Evolutionary conservation across 1,140 invertebrate genomes (phyloP).

Genomic region (Monochamus saltuarius): DNA sequence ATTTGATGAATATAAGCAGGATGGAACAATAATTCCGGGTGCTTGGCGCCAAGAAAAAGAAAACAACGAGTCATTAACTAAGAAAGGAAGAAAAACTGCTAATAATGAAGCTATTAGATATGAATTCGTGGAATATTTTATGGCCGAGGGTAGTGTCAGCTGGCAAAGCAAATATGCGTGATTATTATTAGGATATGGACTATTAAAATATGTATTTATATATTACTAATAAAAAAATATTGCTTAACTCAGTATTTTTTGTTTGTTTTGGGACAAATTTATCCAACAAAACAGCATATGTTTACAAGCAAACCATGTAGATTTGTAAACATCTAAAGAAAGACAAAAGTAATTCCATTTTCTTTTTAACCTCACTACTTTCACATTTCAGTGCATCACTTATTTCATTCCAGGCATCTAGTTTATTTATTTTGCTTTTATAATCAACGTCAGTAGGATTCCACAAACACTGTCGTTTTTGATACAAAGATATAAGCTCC

Average conservation of each 20-base stretch:
- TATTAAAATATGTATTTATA: constrained; percentile 6
- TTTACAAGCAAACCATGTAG: neutral
- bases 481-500: too few relatives aligned
- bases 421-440: constrained; percentile 9
- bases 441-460: neutral
- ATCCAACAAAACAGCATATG: constrained; percentile 1
- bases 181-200: neutral
- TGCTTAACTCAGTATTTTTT: constrained; percentile 1
- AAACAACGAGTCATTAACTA: constrained; percentile 6
- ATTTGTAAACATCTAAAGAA: neutral
- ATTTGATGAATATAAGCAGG: neutral
- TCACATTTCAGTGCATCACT: constrained; percentile 5
- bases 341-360: constrained; percentile 8
- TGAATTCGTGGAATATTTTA: constrained; percentile 6
- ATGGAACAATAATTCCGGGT: too few relatives aligned
- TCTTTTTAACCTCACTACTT: constrained; percentile 4
- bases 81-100: constrained; percentile 10
- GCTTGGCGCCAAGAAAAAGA: constrained; percentile 6
- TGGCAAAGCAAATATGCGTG: neutral
- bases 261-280: neutral
- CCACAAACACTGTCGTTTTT: too few relatives aligned
- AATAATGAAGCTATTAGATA: constrained; percentile 11
- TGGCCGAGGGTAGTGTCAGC: neutral
- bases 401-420: constrained; percentile 9
- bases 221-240: constrained; percentile 2